Percentiles rank a stretch among this genome's conserved stretches.
Evolutionary conservation across 1,140 invertebrate genomes (phyloP).

Genomic region (Atta texana): DNA sequence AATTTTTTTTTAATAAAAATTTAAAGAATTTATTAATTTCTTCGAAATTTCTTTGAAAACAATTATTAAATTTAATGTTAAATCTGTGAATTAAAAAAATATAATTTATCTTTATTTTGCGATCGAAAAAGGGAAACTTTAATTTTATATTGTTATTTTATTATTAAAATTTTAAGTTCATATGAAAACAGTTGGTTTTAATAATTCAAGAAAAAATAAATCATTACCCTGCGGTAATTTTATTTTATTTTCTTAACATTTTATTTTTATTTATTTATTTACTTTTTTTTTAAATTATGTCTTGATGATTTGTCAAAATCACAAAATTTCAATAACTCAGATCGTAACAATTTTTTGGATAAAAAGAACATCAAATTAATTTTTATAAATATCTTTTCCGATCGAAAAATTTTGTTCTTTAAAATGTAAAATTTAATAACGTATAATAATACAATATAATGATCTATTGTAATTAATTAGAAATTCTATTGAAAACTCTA

Average conservation of each 20-base stretch:
- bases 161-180: not conserved
- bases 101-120: not conserved
- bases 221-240: not conserved
- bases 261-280: too few relatives aligned
- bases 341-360: not conserved
- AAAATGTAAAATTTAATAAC: not conserved
- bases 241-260: not conserved
- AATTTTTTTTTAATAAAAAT: not conserved
- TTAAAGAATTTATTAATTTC: slow-evolving; percentile 4
- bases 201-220: not conserved
- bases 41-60: not conserved
- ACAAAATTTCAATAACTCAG: not conserved
- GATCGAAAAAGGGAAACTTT: not conserved
- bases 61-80: slow-evolving; percentile 18
- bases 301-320: not conserved
- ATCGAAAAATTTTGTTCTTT: not conserved
- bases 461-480: not conserved
- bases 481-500: not conserved
- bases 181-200: not conserved
- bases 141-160: slow-evolving; percentile 26
- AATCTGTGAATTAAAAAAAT: not conserved
- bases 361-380: not conserved
- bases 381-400: not conserved
- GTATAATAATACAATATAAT: not conserved
- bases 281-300: not conserved